These are phyloP conservation scores for Triplophysa dalaica DNA, from an alignment of 2,113 vertebrate species.

Conservation along the genomic window DNA sequence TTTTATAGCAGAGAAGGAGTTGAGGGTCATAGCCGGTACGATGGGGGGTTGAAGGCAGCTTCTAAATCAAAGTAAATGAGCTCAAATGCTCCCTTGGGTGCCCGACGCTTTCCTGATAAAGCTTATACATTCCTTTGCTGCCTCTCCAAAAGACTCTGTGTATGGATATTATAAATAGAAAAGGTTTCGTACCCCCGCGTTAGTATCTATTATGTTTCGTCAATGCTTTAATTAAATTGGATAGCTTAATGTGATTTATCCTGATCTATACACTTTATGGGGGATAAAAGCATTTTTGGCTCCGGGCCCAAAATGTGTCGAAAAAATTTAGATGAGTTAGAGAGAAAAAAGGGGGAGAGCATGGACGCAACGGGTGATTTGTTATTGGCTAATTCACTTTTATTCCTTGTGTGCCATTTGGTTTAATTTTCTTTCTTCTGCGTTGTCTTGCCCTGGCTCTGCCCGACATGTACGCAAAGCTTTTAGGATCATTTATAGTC, in stretches of 20 bases:
- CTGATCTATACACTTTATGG: constrained; percentile 94
- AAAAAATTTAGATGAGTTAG: constrained; percentile 88
- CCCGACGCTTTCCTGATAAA: constrained; percentile 73
- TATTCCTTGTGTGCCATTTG: constrained; percentile 72
- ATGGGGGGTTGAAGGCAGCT: constrained; percentile 70
- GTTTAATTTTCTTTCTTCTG: constrained; percentile 64
- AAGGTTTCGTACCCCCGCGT: constrained; percentile 79
- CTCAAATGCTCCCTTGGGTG: constrained; percentile 87
- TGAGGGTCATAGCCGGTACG: background rate
- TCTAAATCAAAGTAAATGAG: constrained; percentile 89
- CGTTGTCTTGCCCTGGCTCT: constrained; percentile 23
- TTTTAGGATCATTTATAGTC: constrained; percentile 72
- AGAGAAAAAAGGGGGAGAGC: constrained; percentile 59
- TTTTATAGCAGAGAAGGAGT: constrained; percentile 24
- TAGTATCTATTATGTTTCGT: constrained; percentile 98
- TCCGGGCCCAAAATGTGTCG: constrained; percentile 84
- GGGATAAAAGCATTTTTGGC: constrained; percentile 99
- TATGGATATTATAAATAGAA: constrained; percentile 93
- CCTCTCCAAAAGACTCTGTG: constrained; percentile 78
- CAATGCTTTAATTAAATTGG: constrained; percentile 99
- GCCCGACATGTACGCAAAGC: constrained; percentile 63
- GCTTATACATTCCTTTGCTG: constrained; percentile 76
- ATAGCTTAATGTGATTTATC: constrained; percentile 96
- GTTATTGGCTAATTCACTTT: constrained; percentile 78
- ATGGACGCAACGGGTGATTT: constrained; percentile 69